Conservation (phyloP, 2,797 vertebrate species). For the Falco cherrug region DNA sequence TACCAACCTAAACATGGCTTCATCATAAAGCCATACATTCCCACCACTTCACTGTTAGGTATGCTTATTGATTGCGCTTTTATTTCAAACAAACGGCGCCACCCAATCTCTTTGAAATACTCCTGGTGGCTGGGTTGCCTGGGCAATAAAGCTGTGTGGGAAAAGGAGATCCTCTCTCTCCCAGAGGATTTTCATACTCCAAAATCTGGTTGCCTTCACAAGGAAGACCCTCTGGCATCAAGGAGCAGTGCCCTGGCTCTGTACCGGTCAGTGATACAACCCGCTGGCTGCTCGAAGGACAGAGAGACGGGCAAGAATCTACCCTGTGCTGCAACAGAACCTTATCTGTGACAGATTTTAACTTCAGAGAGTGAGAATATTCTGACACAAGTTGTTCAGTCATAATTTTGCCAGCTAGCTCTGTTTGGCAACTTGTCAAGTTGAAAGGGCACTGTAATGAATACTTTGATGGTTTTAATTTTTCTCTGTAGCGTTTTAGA, state of each 20-base stretch:
- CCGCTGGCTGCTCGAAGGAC: not conserved
- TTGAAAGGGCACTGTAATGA: not conserved
- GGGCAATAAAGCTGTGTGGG: not conserved
- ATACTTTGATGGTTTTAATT: not conserved
- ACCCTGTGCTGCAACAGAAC: not conserved
- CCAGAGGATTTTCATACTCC: not conserved
- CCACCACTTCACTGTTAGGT: not conserved
- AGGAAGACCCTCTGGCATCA: not conserved
- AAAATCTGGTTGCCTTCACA: not conserved
- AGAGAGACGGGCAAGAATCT: not conserved
- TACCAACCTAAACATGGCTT: not conserved
- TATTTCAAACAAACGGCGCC: not conserved
- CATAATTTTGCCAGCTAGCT: not conserved
- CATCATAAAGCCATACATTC: not conserved
- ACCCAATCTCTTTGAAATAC: not conserved
- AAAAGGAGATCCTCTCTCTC: not conserved
- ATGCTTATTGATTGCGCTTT: not conserved
- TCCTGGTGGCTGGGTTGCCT: slow-evolving; percentile 1
- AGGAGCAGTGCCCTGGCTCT: not conserved
- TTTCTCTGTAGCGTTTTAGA: not conserved
- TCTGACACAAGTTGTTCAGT: not conserved
- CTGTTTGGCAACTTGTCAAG: not conserved
- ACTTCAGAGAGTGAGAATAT: not conserved
- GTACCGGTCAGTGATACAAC: not conserved
- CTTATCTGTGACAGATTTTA: not conserved